Conservation (phyloP, 2,797 vertebrate species). For the Champsocephalus gunnari region DNA sequence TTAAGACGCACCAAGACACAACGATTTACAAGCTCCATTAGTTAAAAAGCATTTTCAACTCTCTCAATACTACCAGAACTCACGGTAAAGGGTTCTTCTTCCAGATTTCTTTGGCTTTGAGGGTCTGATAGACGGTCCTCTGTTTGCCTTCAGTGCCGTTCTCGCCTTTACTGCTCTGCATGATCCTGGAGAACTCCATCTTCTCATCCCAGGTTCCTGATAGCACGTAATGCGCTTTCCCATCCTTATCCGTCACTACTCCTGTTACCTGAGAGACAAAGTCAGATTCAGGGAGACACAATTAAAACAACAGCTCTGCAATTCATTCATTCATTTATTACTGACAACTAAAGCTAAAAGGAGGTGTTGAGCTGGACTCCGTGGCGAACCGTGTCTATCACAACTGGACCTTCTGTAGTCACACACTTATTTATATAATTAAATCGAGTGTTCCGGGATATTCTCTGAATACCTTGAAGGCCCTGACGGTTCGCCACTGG, state of each 20-base stretch:
- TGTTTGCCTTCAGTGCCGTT: conserved; percentile 90
- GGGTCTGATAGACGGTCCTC: conserved; percentile 87
- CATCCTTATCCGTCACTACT: conserved; percentile 91
- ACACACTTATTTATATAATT: too few relatives aligned
- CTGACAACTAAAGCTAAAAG: too few relatives aligned
- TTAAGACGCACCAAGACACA: not conserved
- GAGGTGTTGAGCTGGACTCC: not conserved
- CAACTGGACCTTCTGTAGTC: too few relatives aligned
- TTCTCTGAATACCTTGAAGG: too few relatives aligned
- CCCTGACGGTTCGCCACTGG: too few relatives aligned
- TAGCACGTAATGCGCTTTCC: conserved; percentile 92
- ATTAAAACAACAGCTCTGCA: not conserved
- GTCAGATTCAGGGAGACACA: conserved; percentile 9
- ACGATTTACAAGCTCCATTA: not conserved
- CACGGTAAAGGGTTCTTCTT: conserved; percentile 93
- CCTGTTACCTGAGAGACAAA: conserved; percentile 89
- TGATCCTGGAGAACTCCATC: conserved; percentile 94
- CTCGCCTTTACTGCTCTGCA: conserved; percentile 86
- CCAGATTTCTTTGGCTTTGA: conserved; percentile 93
- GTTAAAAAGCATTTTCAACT: not conserved
- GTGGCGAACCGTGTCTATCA: too few relatives aligned
- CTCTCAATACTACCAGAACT: conserved; percentile 65
- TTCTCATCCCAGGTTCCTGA: conserved; percentile 98
- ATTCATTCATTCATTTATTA: not conserved
- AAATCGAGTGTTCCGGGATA: too few relatives aligned